Conservation (phyloP, 2,888 invertebrate genomes). For the Cepaea hortensis region DNA sequence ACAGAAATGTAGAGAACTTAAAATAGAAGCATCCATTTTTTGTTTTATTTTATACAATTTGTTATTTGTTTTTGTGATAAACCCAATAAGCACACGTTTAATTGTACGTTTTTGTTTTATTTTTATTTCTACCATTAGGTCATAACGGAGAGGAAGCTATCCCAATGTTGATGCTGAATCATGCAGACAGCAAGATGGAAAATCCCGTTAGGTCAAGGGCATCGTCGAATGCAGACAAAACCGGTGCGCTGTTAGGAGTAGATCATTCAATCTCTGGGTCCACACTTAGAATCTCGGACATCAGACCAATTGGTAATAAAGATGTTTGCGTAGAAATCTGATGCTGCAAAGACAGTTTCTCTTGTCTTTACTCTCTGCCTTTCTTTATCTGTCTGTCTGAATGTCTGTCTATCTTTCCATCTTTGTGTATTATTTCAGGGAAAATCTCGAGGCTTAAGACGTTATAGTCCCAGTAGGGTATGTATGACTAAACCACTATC, state of each 20-base stretch:
- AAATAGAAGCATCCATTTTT: too few relatives aligned
- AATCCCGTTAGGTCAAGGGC: constrained; percentile 46
- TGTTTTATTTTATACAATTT: too few relatives aligned
- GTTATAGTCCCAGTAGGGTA: too few relatives aligned
- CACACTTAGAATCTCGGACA: constrained; percentile 62
- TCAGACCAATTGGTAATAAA: constrained; percentile 63
- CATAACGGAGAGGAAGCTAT: constrained; percentile 74
- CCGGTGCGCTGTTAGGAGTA: constrained; percentile 47
- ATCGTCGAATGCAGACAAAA: constrained; percentile 57
- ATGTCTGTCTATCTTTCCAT: too few relatives aligned
- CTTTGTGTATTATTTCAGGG: too few relatives aligned
- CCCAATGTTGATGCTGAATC: constrained; percentile 75
- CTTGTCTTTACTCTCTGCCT: neutral
- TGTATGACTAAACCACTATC: too few relatives aligned
- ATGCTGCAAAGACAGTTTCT: neutral
- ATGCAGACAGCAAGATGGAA: constrained; percentile 60
- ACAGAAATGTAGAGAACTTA: too few relatives aligned
- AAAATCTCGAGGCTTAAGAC: too few relatives aligned
- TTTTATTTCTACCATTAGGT: constrained; percentile 44
- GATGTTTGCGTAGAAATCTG: neutral
- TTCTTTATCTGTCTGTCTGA: too few relatives aligned
- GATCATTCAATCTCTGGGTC: constrained; percentile 33
- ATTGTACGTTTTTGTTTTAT: neutral
- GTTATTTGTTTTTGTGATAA: too few relatives aligned
- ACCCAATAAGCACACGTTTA: too few relatives aligned